These are phyloP conservation scores for Peromyscus aztecus DNA, from an alignment of 2,797 vertebrate genomes.

Conservation along the genomic window DNA sequence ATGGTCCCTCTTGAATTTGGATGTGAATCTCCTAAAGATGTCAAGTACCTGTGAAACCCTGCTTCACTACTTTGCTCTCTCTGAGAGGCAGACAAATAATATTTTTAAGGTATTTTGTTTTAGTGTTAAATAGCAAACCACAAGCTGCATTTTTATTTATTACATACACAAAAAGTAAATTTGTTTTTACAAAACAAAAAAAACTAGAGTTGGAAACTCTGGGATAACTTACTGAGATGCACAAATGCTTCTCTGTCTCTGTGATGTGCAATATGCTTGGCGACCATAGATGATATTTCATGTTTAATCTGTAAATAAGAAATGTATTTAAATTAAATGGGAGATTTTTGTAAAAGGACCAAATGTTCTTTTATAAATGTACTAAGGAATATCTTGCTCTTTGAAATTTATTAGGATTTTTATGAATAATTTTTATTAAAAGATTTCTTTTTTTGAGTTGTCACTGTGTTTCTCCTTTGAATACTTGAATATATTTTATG, in stretches of 20 bases:
- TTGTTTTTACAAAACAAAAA: slow-evolving; percentile 71
- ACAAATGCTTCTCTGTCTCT: slow-evolving; percentile 76
- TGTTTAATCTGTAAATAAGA: slow-evolving; percentile 83
- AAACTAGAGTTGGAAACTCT: slow-evolving; percentile 73
- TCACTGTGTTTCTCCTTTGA: slow-evolving; percentile 52
- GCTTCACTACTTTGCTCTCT: not conserved
- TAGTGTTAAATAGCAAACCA: slow-evolving; percentile 68
- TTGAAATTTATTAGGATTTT: slow-evolving; percentile 85
- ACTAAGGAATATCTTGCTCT: slow-evolving; percentile 79
- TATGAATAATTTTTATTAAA: slow-evolving; percentile 88
- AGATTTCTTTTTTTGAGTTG: slow-evolving; percentile 70
- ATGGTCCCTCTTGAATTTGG: not conserved
- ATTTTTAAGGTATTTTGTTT: slow-evolving; percentile 57
- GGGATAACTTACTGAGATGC: slow-evolving; percentile 76
- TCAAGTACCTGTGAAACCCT: slow-evolving; percentile 53
- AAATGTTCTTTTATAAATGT: slow-evolving; percentile 86
- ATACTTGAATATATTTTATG: not conserved
- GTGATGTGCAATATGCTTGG: slow-evolving; percentile 87
- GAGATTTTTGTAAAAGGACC: slow-evolving; percentile 84
- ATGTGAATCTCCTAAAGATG: slow-evolving; percentile 4
- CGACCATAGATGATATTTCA: slow-evolving; percentile 81
- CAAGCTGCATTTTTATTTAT: slow-evolving; percentile 79
- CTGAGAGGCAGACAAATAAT: slow-evolving; percentile 53
- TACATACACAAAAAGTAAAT: slow-evolving; percentile 69
- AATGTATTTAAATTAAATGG: slow-evolving; percentile 85